phyloP scores from a whole-genome alignment of 2,797 vertebrate genomes.

The Apogon hyalosoma region DNA sequence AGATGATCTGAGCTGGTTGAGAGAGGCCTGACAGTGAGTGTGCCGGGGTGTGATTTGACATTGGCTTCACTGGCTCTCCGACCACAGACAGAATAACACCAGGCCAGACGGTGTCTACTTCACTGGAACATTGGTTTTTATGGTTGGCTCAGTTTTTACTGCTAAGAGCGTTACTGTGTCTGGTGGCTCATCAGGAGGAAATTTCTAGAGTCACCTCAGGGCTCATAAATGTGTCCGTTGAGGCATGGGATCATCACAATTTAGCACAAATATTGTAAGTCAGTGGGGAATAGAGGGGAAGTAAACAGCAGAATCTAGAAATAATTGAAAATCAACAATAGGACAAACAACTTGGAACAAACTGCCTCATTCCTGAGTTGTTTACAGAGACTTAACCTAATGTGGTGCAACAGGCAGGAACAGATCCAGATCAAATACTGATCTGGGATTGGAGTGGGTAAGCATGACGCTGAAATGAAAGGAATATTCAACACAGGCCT shows the following conservation, averaged over 20 bases:
- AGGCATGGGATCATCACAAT: neutral
- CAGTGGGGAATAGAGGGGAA: neutral
- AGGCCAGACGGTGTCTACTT: neutral
- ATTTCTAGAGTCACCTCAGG: neutral
- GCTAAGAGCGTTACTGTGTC: neutral
- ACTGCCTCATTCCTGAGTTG: neutral
- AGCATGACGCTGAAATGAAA: neutral
- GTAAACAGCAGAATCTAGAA: too few relatives aligned
- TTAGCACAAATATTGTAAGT: neutral
- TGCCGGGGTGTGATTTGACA: constrained; percentile 23
- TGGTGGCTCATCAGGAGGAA: neutral
- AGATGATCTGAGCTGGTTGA: neutral
- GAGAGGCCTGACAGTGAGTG: constrained; percentile 1
- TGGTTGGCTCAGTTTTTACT: neutral
- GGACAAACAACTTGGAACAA: too few relatives aligned
- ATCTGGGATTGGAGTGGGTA: too few relatives aligned
- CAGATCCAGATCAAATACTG: too few relatives aligned
- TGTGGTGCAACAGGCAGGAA: neutral
- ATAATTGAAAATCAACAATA: too few relatives aligned
- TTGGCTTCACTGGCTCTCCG: constrained; percentile 10
- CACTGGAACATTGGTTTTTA: neutral
- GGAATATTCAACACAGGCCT: neutral
- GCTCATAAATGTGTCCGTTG: neutral
- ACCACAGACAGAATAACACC: constrained; percentile 7
- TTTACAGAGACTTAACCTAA: constrained; percentile 16